Percentiles rank a stretch among this genome's conserved stretches.
These are phyloP conservation scores for Hirtodrosophila histrioides DNA, from an alignment of 2,888 invertebrate genomes.

Conservation along the genomic window DNA sequence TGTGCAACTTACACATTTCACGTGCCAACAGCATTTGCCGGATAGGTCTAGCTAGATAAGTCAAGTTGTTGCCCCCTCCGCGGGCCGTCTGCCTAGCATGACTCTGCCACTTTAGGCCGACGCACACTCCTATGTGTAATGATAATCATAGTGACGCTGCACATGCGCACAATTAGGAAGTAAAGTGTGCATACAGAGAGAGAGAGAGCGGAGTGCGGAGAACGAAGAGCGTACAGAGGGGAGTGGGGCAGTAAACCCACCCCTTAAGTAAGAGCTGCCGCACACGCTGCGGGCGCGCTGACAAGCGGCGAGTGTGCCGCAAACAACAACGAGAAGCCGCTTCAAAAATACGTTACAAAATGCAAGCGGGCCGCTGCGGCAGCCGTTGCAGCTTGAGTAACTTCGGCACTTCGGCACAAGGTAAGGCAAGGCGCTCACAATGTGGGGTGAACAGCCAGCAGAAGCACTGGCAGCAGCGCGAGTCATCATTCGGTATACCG, in stretches of 20 bases:
- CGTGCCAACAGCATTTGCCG: conserved; percentile 57
- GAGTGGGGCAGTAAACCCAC: conserved; percentile 51
- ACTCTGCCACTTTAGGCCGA: conserved; percentile 61
- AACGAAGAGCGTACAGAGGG: not conserved
- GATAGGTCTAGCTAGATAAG: conserved; percentile 31
- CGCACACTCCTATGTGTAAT: conserved; percentile 35
- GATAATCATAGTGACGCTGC: conserved; percentile 76
- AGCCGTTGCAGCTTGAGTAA: conserved; percentile 69
- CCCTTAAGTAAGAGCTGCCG: conserved; percentile 52
- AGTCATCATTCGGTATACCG: conserved; percentile 28
- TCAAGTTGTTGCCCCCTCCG: not conserved
- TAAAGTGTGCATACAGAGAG: conserved; percentile 51
- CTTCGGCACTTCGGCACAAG: conserved; percentile 39
- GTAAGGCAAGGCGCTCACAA: conserved; percentile 15
- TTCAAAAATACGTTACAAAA: conserved; percentile 78
- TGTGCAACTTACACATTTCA: conserved; percentile 67
- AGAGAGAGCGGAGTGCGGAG: conserved; percentile 6
- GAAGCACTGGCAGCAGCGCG: conserved; percentile 15
- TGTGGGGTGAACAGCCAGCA: conserved; percentile 22
- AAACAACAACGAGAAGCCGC: too few species aligned
- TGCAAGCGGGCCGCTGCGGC: conserved; percentile 29
- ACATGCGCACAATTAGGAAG: conserved; percentile 81
- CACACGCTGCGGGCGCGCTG: conserved; percentile 64
- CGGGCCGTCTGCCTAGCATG: conserved; percentile 49
- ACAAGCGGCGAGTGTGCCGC: conserved; percentile 20